These are phyloP conservation scores for Hypotaenidia okinawae DNA, from an alignment of 2,797 vertebrate genomes.

Conservation along the genomic window DNA sequence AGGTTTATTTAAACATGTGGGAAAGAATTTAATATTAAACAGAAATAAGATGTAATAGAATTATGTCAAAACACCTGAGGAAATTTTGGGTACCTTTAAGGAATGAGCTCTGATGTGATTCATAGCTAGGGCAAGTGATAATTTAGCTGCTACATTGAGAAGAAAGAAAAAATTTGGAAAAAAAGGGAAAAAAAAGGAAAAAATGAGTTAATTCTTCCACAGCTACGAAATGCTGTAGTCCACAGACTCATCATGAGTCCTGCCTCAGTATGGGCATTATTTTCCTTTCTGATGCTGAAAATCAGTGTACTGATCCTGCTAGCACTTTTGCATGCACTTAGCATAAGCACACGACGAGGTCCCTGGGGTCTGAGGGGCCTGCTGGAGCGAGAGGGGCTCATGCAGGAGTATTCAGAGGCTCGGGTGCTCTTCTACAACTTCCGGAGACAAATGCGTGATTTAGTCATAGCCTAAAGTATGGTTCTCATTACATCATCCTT, in stretches of 20 bases:
- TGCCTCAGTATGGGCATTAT: slow-evolving; percentile 21
- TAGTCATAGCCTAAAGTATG: fast-evolving
- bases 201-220: slow-evolving; percentile 46
- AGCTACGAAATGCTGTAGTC: slow-evolving; percentile 7
- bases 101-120: slow-evolving; percentile 69
- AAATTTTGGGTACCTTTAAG: slow-evolving; percentile 70
- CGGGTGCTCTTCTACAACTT: neutral
- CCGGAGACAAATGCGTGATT: neutral
- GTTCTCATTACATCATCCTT: neutral
- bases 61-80: slow-evolving; percentile 75
- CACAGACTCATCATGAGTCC: slow-evolving; percentile 19
- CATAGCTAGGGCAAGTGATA: slow-evolving; percentile 62
- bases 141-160: slow-evolving; percentile 67
- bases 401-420: neutral
- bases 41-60: slow-evolving; percentile 77
- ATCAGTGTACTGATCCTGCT: slow-evolving; percentile 35
- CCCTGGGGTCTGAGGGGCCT: neutral
- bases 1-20: slow-evolving; percentile 74
- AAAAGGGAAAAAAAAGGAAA: neutral
- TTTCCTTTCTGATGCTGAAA: slow-evolving; percentile 50
- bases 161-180: neutral
- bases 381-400: neutral
- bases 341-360: neutral
- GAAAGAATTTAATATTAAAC: slow-evolving; percentile 72
- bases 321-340: neutral